These are phyloP conservation scores for Calcarius lapponicus DNA, from an alignment of 2,797 vertebrate species.

Conservation along the genomic window DNA sequence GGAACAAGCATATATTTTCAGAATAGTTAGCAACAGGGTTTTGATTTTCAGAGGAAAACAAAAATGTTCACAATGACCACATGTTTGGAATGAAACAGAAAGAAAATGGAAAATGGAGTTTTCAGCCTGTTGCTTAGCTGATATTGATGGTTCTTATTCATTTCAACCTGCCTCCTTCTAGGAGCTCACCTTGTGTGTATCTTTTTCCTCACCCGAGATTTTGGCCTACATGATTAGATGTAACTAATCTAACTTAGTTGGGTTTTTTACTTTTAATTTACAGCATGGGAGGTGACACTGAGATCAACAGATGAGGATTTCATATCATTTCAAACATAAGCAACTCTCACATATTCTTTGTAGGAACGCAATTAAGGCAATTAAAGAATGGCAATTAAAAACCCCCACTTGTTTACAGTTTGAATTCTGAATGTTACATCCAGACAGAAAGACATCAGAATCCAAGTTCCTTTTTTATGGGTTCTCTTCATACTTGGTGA, in stretches of 20 bases:
- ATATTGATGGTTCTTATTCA: background rate
- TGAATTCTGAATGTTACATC: background rate
- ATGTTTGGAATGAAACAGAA: background rate
- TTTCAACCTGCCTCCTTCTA: background rate
- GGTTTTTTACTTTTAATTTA: background rate
- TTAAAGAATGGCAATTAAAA: background rate
- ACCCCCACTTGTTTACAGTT: background rate
- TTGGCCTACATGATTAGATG: background rate
- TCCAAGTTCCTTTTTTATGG: background rate
- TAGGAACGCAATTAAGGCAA: too few species aligned
- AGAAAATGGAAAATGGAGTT: background rate
- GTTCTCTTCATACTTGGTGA: background rate
- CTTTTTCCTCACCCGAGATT: background rate
- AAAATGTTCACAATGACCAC: background rate
- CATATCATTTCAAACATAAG: background rate
- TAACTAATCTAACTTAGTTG: background rate
- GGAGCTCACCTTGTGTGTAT: background rate
- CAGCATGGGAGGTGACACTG: background rate
- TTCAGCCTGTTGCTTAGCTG: background rate
- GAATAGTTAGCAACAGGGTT: background rate
- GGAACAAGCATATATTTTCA: background rate
- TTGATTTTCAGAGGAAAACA: background rate
- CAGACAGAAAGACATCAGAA: background rate
- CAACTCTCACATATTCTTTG: background rate
- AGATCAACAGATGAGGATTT: background rate